Percentiles rank a stretch among this genome's conserved stretches.
Evolutionary conservation across 2,113 vertebrate genomes (phyloP).

Genomic region (Thymallus thymallus): DNA sequence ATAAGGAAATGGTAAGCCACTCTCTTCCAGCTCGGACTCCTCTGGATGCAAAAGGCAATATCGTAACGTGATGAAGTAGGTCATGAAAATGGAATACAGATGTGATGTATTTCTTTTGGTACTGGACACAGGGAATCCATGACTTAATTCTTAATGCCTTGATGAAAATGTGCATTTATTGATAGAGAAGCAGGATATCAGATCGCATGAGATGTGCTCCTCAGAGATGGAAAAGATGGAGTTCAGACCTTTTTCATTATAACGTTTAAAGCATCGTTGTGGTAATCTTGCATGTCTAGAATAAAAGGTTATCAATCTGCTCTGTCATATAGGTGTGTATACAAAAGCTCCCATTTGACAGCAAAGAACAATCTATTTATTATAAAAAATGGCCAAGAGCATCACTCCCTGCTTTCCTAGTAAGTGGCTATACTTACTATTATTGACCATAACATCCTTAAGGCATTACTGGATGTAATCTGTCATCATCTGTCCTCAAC

Average conservation of each 20-base stretch:
- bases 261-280: background rate
- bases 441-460: background rate
- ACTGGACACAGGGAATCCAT: constrained; percentile 27
- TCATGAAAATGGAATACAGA: constrained; percentile 47
- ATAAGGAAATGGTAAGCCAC: constrained; percentile 45
- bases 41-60: constrained; percentile 42
- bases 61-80: constrained; percentile 43
- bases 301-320: too few species aligned
- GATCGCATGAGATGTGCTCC: constrained; percentile 29
- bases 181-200: constrained; percentile 46
- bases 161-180: constrained; percentile 44
- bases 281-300: background rate
- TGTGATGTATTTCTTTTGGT: constrained; percentile 42
- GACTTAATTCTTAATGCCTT: constrained; percentile 44
- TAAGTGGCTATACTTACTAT: too few species aligned
- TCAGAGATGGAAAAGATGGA: background rate
- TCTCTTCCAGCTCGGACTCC: constrained; percentile 34
- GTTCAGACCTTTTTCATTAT: constrained; percentile 3
- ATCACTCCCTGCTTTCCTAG: background rate
- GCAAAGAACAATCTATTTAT: background rate
- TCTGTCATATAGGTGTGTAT: background rate
- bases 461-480: background rate
- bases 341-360: background rate
- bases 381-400: background rate
- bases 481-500: background rate